Evolutionary conservation across 2,797 vertebrate species (phyloP).

Genomic region (Hippoglossus hippoglossus): DNA sequence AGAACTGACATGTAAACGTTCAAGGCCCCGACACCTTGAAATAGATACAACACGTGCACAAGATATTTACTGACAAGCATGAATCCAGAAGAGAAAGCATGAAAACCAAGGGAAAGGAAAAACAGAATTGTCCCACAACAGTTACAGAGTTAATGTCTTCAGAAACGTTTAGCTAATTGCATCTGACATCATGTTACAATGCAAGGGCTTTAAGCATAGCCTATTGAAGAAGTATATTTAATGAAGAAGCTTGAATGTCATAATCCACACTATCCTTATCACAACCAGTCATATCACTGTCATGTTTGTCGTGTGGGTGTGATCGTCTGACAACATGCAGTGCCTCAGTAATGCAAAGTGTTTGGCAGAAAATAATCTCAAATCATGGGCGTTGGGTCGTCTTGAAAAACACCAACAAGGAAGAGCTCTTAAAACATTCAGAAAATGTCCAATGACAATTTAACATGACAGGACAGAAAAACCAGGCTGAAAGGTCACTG

Average conservation of each 20-base stretch:
- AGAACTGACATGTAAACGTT: slow-evolving; percentile 55
- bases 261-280: not conserved
- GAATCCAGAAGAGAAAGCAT: not conserved
- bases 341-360: not conserved
- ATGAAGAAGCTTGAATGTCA: not conserved
- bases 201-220: not conserved
- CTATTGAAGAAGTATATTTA: not conserved
- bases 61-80: slow-evolving; percentile 37
- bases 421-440: slow-evolving; percentile 17
- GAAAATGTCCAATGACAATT: slow-evolving; percentile 5
- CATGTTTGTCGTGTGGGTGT: not conserved
- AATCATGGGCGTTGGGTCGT: not conserved
- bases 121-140: not conserved
- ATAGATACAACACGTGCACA: slow-evolving; percentile 40
- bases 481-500: slow-evolving; percentile 2
- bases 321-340: slow-evolving; percentile 11
- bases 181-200: not conserved
- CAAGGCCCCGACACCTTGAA: slow-evolving; percentile 42
- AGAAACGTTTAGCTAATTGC: not conserved
- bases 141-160: not conserved
- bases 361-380: slow-evolving; percentile 4
- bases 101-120: not conserved
- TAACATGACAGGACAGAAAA: slow-evolving; percentile 15
- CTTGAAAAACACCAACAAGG: not conserved
- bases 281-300: too few species aligned